Evolutionary conservation across 92 coral and sea anemone genomes (phyloP).

Genomic region (Actinernus sp.): DNA sequence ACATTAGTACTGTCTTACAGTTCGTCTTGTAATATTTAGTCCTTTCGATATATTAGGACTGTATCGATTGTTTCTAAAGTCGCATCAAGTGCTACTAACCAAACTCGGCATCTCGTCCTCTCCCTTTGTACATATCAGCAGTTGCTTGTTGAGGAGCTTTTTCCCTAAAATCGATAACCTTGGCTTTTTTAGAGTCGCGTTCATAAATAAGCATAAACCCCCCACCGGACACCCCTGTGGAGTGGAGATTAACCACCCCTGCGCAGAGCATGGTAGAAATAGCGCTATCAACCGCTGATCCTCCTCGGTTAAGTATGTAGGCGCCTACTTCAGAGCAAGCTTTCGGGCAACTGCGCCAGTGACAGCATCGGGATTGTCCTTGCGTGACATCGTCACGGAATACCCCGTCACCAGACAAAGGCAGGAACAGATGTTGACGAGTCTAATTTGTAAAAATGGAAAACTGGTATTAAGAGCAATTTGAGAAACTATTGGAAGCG

Average conservation of each 20-base stretch:
- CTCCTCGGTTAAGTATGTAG: background rate
- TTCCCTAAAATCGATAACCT: background rate
- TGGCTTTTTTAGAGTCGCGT: background rate
- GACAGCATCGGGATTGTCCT: background rate
- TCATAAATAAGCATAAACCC: background rate
- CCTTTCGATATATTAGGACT: no score
- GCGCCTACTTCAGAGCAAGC: background rate
- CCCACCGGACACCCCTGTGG: constrained; percentile 1
- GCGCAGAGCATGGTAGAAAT: background rate
- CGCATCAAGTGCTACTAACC: background rate
- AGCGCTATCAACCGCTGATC: background rate
- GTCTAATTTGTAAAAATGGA: no score
- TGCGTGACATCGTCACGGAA: background rate
- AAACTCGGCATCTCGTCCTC: background rate
- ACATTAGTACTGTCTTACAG: no score
- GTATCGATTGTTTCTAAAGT: no score
- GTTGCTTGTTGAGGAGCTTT: background rate
- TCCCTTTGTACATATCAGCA: background rate
- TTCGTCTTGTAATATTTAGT: no score
- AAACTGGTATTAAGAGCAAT: no score
- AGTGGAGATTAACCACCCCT: background rate
- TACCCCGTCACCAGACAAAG: background rate
- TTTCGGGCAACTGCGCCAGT: background rate
- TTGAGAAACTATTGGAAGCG: no score
- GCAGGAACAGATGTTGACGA: no score